phyloP scores from a whole-genome alignment of 1,140 invertebrate genomes.

The Conus betulinus region DNA sequence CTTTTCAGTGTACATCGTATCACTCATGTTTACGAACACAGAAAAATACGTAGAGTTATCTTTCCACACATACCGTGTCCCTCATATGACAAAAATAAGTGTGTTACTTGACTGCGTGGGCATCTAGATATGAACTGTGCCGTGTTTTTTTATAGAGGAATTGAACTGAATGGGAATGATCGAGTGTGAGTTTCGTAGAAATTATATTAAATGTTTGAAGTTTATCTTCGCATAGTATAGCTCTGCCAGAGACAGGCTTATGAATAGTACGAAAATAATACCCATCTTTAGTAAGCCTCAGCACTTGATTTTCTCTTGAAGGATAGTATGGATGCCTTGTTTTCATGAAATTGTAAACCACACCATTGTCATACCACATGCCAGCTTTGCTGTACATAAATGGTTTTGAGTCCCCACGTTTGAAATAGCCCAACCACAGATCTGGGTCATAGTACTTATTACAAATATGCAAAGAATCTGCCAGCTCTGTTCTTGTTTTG shows the following conservation, averaged over 20 bases:
- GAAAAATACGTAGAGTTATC: too few relatives aligned
- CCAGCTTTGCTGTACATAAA: neutral
- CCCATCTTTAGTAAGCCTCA: too few relatives aligned
- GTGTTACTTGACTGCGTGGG: neutral
- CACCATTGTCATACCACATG: neutral
- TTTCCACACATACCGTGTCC: neutral
- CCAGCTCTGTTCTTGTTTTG: neutral
- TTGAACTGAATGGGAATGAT: neutral
- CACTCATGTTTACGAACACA: neutral
- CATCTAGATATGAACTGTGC: neutral
- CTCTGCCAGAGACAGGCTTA: neutral
- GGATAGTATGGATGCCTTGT: neutral
- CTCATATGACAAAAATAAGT: neutral
- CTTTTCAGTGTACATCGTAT: neutral
- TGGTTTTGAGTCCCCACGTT: neutral
- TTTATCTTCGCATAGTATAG: neutral
- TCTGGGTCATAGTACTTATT: neutral
- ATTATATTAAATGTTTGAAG: neutral
- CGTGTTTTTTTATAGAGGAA: neutral
- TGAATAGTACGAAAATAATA: neutral
- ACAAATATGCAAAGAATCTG: neutral
- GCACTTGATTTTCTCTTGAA: neutral
- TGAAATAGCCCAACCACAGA: neutral
- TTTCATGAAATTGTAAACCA: neutral
- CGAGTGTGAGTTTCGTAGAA: neutral